Evolutionary conservation across 53 echinoderm and acorn worm genomes (phyloP).

Genomic region (Paracentrotus lividus): DNA sequence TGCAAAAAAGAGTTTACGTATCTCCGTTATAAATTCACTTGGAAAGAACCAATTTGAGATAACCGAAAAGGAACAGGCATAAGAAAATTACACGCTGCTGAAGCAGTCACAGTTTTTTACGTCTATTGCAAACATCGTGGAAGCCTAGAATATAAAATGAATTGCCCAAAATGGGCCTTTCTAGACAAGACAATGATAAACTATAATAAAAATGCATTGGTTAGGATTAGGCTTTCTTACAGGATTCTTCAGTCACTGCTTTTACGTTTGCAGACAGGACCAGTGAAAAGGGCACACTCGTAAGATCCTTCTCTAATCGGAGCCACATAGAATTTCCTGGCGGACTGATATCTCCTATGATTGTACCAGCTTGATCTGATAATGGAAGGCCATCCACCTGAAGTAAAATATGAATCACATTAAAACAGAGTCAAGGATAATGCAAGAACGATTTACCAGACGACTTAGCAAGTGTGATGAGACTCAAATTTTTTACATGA

Average conservation of each 20-base stretch:
- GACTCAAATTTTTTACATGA: too few species aligned
- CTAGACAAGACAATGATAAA: background rate
- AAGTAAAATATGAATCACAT: background rate
- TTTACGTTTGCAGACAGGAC: background rate
- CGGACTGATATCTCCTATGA: background rate
- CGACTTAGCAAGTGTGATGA: background rate
- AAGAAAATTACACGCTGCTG: background rate
- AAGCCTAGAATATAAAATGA: background rate
- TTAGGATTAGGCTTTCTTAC: background rate
- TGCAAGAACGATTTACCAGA: background rate
- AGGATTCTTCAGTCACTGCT: constrained; percentile 35
- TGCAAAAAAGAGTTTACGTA: background rate
- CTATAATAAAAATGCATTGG: background rate
- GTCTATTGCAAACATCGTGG: too few species aligned
- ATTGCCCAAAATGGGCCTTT: background rate
- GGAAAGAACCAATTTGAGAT: background rate
- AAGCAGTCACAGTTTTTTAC: too few species aligned
- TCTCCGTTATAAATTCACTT: background rate
- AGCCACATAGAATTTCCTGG: constrained; percentile 22
- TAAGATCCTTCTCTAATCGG: background rate
- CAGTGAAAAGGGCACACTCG: background rate
- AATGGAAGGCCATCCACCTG: background rate
- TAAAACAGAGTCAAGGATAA: background rate
- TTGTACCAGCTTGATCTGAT: background rate
- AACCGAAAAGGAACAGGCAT: background rate